Evolutionary conservation across 2,113 vertebrate genomes (phyloP).

Genomic region (Sisor rabdophorus): DNA sequence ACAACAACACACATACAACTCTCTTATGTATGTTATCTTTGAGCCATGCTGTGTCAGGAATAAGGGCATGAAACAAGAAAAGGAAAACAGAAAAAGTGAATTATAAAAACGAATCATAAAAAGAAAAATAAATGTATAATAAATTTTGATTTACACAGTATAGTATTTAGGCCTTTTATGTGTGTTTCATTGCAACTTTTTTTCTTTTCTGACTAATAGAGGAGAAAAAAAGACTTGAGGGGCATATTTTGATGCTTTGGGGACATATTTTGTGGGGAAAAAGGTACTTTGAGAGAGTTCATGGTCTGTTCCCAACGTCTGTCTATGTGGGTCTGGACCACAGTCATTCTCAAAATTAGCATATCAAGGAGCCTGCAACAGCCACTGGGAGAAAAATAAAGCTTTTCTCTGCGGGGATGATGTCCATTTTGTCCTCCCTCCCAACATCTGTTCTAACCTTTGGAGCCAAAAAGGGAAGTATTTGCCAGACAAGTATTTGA

Average conservation of each 20-base stretch:
- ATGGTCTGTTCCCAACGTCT: slow-evolving; percentile 84
- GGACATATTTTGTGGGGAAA: slow-evolving; percentile 73
- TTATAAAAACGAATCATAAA: neutral
- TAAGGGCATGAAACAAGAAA: neutral
- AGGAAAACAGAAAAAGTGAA: neutral
- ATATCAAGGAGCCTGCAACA: slow-evolving; percentile 91
- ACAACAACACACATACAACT: neutral
- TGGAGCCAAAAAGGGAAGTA: slow-evolving; percentile 92
- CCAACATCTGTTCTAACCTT: slow-evolving; percentile 93
- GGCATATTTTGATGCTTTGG: slow-evolving; percentile 75
- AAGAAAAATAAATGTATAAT: neutral
- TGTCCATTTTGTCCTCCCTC: slow-evolving; percentile 88
- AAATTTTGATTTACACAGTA: neutral
- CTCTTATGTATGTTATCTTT: neutral
- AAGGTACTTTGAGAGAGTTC: slow-evolving; percentile 72
- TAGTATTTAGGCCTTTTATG: neutral
- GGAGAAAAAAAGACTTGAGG: slow-evolving; percentile 53
- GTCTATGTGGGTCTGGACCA: slow-evolving; percentile 80
- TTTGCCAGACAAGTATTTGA: slow-evolving; percentile 84
- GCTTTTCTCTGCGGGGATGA: slow-evolving; percentile 80
- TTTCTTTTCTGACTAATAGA: slow-evolving; percentile 60
- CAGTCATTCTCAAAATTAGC: slow-evolving; percentile 85
- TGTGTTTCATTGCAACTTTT: neutral
- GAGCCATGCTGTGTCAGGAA: neutral
- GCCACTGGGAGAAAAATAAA: slow-evolving; percentile 78